A percentile compares a stretch with the other conserved stretches of the same genome.
phyloP scores from a whole-genome alignment of 2,797 vertebrate genomes.

The Florisuga fusca region DNA sequence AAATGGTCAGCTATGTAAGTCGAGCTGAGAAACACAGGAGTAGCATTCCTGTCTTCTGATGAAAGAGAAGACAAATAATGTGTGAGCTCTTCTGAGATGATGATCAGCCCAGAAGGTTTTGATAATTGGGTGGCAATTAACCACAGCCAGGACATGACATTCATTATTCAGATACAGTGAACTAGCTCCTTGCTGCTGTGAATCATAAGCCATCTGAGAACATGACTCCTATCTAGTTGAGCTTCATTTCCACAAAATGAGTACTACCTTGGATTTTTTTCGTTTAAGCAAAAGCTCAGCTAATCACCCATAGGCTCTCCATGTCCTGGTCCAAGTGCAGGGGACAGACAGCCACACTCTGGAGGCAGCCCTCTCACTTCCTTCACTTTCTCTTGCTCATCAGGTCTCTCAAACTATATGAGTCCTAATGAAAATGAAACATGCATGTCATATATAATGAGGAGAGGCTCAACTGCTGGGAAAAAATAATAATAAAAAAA shows the following conservation, averaged over 20 bases:
- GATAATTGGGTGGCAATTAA: neutral
- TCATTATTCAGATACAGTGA: neutral
- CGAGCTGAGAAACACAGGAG: neutral
- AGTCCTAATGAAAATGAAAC: conserved; percentile 48
- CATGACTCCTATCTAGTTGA: neutral
- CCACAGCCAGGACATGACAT: neutral
- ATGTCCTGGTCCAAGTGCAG: neutral
- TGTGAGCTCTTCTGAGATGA: neutral
- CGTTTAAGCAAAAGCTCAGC: neutral
- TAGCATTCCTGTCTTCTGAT: neutral
- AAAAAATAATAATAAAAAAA: neutral
- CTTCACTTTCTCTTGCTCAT: neutral
- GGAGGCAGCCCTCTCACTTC: neutral
- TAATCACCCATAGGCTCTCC: neutral
- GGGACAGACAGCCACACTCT: neutral
- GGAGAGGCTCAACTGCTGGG: neutral
- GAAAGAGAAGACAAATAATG: neutral
- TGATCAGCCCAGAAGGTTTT: neutral
- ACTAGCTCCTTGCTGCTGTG: neutral
- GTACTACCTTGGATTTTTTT: neutral
- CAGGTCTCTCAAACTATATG: conserved; percentile 11
- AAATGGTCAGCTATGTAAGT: neutral
- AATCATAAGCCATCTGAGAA: accelerated
- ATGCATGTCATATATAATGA: neutral
- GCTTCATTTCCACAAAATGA: neutral